Evolutionary conservation across 2,113 vertebrate genomes (phyloP), one percentile per base, ranked within the genome.

Genomic region (Mormyrus iriodes): DNA sequence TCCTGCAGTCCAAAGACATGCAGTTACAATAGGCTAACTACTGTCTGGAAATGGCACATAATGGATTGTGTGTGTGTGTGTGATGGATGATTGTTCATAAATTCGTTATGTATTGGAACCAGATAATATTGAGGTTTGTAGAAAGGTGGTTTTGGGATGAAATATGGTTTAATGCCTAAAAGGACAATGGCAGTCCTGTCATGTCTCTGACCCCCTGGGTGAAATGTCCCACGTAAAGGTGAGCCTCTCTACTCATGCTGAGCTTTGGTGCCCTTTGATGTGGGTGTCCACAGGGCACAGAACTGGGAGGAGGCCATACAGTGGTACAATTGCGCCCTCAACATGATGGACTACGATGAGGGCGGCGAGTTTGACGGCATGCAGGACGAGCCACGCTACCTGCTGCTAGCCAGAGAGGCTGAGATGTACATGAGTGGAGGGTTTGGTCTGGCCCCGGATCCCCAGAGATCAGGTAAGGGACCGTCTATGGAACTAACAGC

Each of bases 311-410:
- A 98, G 88, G 98, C 98, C 0, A 90, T 98, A 49, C 93, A 90
- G 91, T 99, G 98, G 98, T 99, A 99, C 88, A 93, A 94, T 6
- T 93, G 93, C 0, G 97, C 94, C 0, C 92, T 99, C 85, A 97
- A 97, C 93, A 99, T 96, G 94, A 97, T 94, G 0, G 98, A 99
- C 90, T 97, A 95, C 0, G 98, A 99, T 0, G 98, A 99, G 88
- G 98, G 97, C 0, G 98, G 98, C 2, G 98, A 99, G 94, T 99
- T 96, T 0, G 97, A 99, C 0, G 98, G 97, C 53, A 97, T 96
- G 19, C 97, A 97, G 85, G 97, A 98, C 0, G 97, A 99, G 89
- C 98, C 98, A 0, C 96, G 96, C 0, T 96, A 98, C 52, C 91
- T 95, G 69, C 96, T 99, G 65, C 94, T 99, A 93, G 97, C 98